Base-by-base conservation (phyloP, 1,140 invertebrate species). In the Cotesia chilonis region DNA sequence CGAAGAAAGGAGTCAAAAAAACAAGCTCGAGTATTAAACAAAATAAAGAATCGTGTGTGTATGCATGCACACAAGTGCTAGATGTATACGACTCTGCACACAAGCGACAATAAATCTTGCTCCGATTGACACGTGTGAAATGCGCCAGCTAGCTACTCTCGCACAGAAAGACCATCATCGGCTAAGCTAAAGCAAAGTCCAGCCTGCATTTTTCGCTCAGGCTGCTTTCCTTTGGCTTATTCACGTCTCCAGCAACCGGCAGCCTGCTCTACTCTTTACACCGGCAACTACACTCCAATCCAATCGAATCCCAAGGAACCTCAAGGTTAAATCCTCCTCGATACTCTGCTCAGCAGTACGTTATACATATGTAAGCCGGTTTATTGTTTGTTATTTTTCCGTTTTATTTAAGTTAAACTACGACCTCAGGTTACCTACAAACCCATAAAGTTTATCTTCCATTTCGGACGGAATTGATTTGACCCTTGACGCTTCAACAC, bases 381-480 rank as follows among this genome's bases (percentile, higher is more conserved):
- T 28, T 28, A 28, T 28, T 28, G 28, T 28, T 28, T 28, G 1
- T 28, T 28, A 3, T 28, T 28, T 28, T 28, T 28, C 10, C 41
- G 14, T 6, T 47, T 47, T 47, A 47, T 9, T 28, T 28, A 28
- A 28, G 28, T 28, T 10, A 47, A 47, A 47, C 41, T 47, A 47
- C 69, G 70, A 75, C 68, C 73, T 71, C 63, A 61, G 76, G 75
- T 75, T 72, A 54, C 74, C 70, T 70, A 59, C 71, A 72, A 75
- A 64, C 65, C 73, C 73, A 77, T 80, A 81, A 81, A 82, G 73
- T 75, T 80, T 80, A 78, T 82, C 79, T 81, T 75, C 80, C 79
- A 82, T 83, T 82, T 78, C 75, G 60, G 63, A 68, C 77, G 74
- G 81, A 83, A 82, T 82, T 78, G 78, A 82, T 80, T 82, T 82